Evolutionary conservation across 2,113 vertebrate genomes (phyloP), one percentile per base, ranked within the genome.

Genomic region (Rhea americana): DNA sequence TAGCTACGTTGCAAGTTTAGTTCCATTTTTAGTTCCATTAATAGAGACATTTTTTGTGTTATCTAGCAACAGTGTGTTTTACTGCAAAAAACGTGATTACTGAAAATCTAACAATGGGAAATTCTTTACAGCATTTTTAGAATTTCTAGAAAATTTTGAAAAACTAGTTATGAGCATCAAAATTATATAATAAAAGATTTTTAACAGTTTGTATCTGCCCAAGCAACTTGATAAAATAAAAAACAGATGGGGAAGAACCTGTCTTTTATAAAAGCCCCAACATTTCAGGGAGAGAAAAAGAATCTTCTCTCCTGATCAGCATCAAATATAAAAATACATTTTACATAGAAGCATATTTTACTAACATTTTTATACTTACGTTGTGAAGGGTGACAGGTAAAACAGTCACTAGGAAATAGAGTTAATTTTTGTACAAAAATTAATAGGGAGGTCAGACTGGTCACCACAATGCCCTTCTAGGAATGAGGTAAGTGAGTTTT

Each of bases 321-420:
- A 61, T 68, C 82, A 21, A 55, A 76, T 90, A 95, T 3, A 91
- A 94, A 93, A 91, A 85, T 83, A 83, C 63, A 48, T 14, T 73
- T 85, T 19, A 66, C 53, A 74, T 8, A 3, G 1, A 68, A 83
- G 82, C 35, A 4, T 17, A 20, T 26, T 10, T 30, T 32, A 43
- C 56, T 5, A 7, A 21, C 53, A 4, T 21, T 17, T 66, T 18
- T 9, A 17, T 7, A 8, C 14, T 20, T 6, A 4, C 0, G 26
- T 7, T 10, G 61, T 5, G 50, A 18, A 20, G 41, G 71, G 37
- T 13, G 82, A 48, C 18, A 9, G 58, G 0, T 3, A 48, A 35
- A 35, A 62, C 59, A 55, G 82, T 45, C 66, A 5, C 61, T 3
- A 22, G 30, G 71, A 56, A 50, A 66, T 2, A 59, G 16, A 58